Conservation (phyloP, 1,140 invertebrate genomes). For the Leptinotarsa defecta region DNA sequence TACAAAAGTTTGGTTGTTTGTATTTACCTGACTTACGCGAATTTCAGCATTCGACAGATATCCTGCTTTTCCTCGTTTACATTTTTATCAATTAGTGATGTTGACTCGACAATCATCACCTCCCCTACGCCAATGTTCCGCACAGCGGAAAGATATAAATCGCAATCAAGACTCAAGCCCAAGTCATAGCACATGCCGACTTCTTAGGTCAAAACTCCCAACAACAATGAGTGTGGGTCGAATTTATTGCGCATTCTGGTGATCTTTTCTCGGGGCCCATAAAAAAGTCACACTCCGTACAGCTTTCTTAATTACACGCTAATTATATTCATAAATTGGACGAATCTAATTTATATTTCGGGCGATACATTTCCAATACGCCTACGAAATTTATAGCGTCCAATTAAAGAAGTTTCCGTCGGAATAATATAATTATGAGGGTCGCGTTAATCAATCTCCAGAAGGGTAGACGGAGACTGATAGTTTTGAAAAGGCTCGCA, state of each 20-base stretch:
- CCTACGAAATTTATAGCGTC: conserved; percentile 23
- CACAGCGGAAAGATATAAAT: conserved; percentile 40
- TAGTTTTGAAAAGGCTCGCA: background rate
- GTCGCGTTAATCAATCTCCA: conserved; percentile 4
- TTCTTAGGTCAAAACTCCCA: conserved; percentile 36
- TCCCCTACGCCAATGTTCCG: conserved; percentile 17
- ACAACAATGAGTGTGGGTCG: conserved; percentile 44
- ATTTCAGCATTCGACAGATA: no score
- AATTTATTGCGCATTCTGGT: conserved; percentile 37
- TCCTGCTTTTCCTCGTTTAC: no score
- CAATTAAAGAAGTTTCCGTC: conserved; percentile 21
- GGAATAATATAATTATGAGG: conserved; percentile 9
- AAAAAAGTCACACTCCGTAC: conserved; percentile 27
- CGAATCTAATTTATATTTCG: conserved; percentile 26
- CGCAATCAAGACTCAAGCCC: conserved; percentile 39
- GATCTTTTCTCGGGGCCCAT: conserved; percentile 27
- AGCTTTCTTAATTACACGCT: conserved; percentile 30
- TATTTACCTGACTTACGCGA: no score
- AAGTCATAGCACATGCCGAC: conserved; percentile 40
- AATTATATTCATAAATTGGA: conserved; percentile 34
- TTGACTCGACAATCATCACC: conserved; percentile 5
- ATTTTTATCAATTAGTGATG: conserved; percentile 14
- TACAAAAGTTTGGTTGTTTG: no score
- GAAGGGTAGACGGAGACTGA: conserved; percentile 9
- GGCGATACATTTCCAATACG: conserved; percentile 16